Percentiles rank a stretch among this genome's conserved stretches.
phyloP scores from a whole-genome alignment of 2,797 vertebrate genomes.

The Eulemur rubriventer region DNA sequence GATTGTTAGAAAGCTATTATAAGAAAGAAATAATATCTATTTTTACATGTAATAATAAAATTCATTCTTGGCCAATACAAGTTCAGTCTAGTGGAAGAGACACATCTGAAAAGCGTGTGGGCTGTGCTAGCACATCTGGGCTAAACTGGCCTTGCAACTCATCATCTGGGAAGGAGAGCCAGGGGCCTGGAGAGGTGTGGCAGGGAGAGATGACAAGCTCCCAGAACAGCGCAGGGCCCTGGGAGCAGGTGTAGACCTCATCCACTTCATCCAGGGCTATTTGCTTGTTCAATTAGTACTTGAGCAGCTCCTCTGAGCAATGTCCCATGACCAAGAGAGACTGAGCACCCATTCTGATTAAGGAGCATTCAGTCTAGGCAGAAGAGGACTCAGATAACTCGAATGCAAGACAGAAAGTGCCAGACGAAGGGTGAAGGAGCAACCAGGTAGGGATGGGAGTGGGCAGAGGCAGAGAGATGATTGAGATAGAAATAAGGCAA shows the following conservation, averaged over 20 bases:
- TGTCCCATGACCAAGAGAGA: not conserved
- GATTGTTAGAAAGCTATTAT: not conserved
- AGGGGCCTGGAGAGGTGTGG: not conserved
- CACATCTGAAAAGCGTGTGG: not conserved
- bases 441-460: no score
- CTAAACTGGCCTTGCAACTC: not conserved
- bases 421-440: not conserved
- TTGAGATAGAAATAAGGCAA: not conserved
- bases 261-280: not conserved
- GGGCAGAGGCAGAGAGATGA: not conserved
- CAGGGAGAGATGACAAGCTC: not conserved
- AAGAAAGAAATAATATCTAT: conserved; percentile 31
- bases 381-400: not conserved
- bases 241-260: not conserved
- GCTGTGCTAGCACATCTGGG: not conserved
- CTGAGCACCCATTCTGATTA: not conserved
- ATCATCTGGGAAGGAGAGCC: not conserved
- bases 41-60: conserved; percentile 24
- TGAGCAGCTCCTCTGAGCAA: not conserved
- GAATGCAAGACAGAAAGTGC: not conserved
- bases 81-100: not conserved
- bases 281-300: not conserved
- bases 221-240: not conserved
- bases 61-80: not conserved
- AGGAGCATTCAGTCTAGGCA: not conserved